Conservation (phyloP, 2,888 invertebrate genomes). For the Rhyacophila evoluta region DNA sequence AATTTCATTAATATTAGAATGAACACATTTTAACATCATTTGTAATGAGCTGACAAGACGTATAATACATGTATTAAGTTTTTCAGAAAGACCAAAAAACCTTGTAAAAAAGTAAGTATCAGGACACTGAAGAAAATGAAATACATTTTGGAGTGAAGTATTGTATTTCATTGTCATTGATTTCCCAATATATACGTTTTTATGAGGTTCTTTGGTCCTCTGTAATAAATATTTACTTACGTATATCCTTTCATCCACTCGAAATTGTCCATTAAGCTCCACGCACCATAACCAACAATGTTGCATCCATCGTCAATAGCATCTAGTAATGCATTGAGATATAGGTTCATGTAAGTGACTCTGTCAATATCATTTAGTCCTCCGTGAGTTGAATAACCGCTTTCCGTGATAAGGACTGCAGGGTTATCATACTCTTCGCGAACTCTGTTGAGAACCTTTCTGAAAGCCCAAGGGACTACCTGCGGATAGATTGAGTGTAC, state of each 20-base stretch:
- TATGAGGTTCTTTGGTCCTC: too few relatives aligned
- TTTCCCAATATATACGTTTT: too few relatives aligned
- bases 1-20: too few relatives aligned
- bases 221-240: too few relatives aligned
- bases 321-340: slow-evolving; percentile 64
- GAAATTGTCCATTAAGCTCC: slow-evolving; percentile 77
- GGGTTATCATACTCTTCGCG: slow-evolving; percentile 69
- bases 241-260: slow-evolving; percentile 74
- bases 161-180: too few relatives aligned
- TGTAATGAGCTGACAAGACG: too few relatives aligned
- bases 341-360: slow-evolving; percentile 62
- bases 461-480: slow-evolving; percentile 74
- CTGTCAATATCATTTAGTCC: slow-evolving; percentile 66
- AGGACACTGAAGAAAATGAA: too few relatives aligned
- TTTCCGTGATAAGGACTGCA: slow-evolving; percentile 71
- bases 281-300: slow-evolving; percentile 69
- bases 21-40: too few relatives aligned
- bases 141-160: too few relatives aligned
- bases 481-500: slow-evolving; percentile 55
- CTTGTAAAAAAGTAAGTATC: too few relatives aligned
- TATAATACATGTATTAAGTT: too few relatives aligned
- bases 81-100: too few relatives aligned
- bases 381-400: slow-evolving; percentile 70
- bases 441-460: slow-evolving; percentile 69
- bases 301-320: slow-evolving; percentile 67